Evolutionary conservation across 2,888 invertebrate genomes (phyloP).

Genomic region (Acrobasis suavella): DNA sequence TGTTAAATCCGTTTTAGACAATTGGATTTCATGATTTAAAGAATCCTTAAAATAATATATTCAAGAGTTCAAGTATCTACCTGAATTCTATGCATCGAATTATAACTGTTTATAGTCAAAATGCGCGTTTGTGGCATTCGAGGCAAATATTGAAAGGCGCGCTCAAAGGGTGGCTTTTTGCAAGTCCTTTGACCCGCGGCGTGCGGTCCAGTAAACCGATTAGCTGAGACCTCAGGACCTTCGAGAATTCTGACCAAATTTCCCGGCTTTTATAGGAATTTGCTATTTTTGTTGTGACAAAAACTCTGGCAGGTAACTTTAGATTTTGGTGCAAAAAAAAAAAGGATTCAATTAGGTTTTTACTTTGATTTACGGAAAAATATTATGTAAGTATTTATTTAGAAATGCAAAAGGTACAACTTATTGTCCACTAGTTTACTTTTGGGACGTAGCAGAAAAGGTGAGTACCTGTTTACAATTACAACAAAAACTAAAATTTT

Average conservation of each 20-base stretch:
- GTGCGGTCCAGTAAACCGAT: constrained; percentile 78
- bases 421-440: no score
- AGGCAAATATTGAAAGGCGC: constrained; percentile 76
- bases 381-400: no score
- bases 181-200: constrained; percentile 71
- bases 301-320: constrained; percentile 11
- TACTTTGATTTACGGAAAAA: no score
- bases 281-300: constrained; percentile 25
- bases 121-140: constrained; percentile 72
- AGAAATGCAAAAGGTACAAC: no score
- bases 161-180: constrained; percentile 78
- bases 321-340: constrained; percentile 7
- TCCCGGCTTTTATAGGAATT: constrained; percentile 14
- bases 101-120: constrained; percentile 78
- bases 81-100: constrained; percentile 54
- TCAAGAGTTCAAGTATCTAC: constrained; percentile 13
- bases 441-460: no score
- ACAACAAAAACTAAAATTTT: no score
- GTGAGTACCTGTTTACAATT: no score
- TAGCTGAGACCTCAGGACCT: constrained; percentile 41
- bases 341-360: no score
- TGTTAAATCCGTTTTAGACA: no score
- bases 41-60: constrained; percentile 24
- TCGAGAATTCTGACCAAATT: constrained; percentile 27
- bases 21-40: no score